phyloP scores from a whole-genome alignment of 2,113 vertebrate genomes.

The Ellobius talpinus region DNA sequence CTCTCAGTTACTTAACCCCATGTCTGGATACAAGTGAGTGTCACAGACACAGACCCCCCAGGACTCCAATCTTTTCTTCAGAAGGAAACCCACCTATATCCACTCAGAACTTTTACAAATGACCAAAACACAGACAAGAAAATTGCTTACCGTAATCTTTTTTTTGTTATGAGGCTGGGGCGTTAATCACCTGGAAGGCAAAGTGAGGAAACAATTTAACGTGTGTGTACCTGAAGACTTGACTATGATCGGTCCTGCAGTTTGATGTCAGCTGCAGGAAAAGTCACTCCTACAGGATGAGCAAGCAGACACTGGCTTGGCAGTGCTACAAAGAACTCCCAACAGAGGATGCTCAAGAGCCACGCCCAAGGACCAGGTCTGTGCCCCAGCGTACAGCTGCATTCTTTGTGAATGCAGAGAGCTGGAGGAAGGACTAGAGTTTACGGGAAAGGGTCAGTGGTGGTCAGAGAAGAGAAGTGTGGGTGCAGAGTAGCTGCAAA shows the following conservation, averaged over 20 bases:
- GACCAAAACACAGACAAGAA: not conserved
- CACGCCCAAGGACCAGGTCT: accelerated
- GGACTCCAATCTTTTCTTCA: not conserved
- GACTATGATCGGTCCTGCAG: not conserved
- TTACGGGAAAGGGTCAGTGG: not conserved
- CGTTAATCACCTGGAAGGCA: conserved; percentile 70
- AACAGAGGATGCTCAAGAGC: not conserved
- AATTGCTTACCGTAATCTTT: conserved; percentile 68
- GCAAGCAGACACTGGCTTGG: not conserved
- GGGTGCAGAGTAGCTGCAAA: not conserved
- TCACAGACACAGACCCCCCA: not conserved
- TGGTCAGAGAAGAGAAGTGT: not conserved
- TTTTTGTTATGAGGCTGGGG: conserved; percentile 57
- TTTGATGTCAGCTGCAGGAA: not conserved
- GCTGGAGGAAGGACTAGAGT: not conserved
- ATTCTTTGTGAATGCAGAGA: not conserved
- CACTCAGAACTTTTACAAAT: not conserved
- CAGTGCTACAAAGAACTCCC: not conserved
- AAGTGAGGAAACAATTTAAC: not conserved
- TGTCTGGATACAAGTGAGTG: not conserved
- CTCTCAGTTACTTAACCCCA: not conserved
- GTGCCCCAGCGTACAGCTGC: not conserved
- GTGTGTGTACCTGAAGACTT: not conserved
- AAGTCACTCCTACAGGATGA: not conserved
- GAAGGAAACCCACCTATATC: not conserved